A percentile compares a stretch with the other conserved stretches of the same genome.
phyloP scores from a whole-genome alignment of 35 echinoderm and acorn worm species.

The Apostichopus californicus region DNA sequence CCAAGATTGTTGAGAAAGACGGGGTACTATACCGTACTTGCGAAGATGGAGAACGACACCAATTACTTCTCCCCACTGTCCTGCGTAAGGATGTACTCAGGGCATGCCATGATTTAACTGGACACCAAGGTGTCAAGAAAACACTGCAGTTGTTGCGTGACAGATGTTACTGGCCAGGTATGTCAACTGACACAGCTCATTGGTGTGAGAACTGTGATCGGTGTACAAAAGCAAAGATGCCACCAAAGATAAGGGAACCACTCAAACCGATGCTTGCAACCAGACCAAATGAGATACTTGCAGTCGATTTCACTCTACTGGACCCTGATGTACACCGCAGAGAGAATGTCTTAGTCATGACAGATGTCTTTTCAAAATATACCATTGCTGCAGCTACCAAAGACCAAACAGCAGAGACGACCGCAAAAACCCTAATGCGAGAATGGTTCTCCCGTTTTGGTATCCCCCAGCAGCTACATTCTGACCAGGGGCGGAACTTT shows the following conservation, averaged over 20 bases:
- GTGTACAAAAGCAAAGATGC: slow-evolving; percentile 46
- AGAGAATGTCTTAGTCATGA: neutral
- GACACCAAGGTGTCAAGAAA: slow-evolving; percentile 46
- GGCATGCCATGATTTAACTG: slow-evolving; percentile 14
- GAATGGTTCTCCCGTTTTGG: too few relatives aligned
- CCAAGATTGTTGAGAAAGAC: too few relatives aligned
- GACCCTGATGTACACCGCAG: neutral
- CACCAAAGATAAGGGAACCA: neutral
- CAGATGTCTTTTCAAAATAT: slow-evolving; percentile 43
- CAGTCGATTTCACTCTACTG: slow-evolving; percentile 43
- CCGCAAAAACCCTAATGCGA: slow-evolving; percentile 29
- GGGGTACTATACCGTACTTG: too few relatives aligned
- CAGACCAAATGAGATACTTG: slow-evolving; percentile 42
- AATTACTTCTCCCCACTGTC: too few relatives aligned
- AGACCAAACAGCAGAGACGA: slow-evolving; percentile 52
- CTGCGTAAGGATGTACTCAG: neutral
- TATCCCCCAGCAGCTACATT: neutral
- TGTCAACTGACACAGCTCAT: slow-evolving; percentile 7
- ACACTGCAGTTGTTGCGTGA: slow-evolving; percentile 38
- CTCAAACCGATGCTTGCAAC: slow-evolving; percentile 17
- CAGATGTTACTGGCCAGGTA: slow-evolving; percentile 55
- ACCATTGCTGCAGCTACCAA: slow-evolving; percentile 43
- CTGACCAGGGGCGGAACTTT: neutral
- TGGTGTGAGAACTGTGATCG: slow-evolving; percentile 42
- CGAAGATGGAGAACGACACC: too few relatives aligned